A percentile compares a stretch with the other conserved stretches of the same genome.
Evolutionary conservation across 2,888 invertebrate species (phyloP).

Genomic region (Hemaris fuciformis): DNA sequence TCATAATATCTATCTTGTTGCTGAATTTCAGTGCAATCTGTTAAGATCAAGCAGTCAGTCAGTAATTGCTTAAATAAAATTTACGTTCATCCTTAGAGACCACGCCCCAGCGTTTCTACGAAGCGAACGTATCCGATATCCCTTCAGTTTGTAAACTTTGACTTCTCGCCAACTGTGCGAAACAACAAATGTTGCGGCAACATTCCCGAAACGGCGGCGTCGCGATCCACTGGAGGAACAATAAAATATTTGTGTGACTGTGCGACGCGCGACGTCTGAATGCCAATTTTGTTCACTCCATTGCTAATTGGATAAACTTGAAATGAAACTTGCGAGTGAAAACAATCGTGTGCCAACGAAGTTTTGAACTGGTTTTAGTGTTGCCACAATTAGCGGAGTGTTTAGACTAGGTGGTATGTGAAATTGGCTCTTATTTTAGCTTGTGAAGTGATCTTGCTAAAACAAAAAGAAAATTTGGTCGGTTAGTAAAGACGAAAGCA

Average conservation of each 20-base stretch:
- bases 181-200: background rate
- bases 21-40: too few species aligned
- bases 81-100: too few species aligned
- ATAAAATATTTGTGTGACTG: too few species aligned
- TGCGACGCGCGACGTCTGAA: too few species aligned
- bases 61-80: too few species aligned
- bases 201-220: background rate
- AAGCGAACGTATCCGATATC: background rate
- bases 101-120: background rate
- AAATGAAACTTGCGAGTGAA: background rate
- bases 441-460: too few species aligned
- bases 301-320: slow-evolving; percentile 5
- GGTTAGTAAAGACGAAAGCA: too few species aligned
- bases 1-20: too few species aligned
- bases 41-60: too few species aligned
- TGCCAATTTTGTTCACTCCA: background rate
- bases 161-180: background rate
- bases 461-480: too few species aligned
- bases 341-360: background rate
- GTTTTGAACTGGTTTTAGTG: background rate
- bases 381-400: background rate
- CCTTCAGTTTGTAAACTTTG: background rate
- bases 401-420: background rate
- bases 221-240: too few species aligned
- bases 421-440: too few species aligned